Conservation (phyloP, 2,113 vertebrate genomes). For the Nipponia nippon region DNA sequence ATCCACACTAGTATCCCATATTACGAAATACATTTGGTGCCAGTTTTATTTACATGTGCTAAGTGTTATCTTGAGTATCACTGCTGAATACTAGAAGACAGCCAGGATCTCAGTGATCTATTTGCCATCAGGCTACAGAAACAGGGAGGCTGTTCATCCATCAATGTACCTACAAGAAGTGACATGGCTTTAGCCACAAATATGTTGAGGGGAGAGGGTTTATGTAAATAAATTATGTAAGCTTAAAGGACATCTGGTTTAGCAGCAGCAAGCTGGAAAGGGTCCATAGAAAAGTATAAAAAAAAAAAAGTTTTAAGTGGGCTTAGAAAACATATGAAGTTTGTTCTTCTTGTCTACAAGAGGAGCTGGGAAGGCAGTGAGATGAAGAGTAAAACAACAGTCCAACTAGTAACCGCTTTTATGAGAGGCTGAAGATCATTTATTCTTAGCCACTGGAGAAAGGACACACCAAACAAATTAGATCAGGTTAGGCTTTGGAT, state of each 20-base stretch:
- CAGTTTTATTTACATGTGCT: not conserved
- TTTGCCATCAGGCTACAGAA: not conserved
- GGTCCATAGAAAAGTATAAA: not conserved
- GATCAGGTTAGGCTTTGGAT: not conserved
- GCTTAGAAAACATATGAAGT: not conserved
- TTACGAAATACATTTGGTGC: not conserved
- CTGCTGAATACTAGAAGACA: not conserved
- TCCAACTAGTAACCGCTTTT: not conserved
- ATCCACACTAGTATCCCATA: not conserved
- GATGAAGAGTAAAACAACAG: not conserved
- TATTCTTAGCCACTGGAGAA: not conserved
- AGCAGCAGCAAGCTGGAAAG: not conserved
- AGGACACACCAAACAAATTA: not conserved
- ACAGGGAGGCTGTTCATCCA: not conserved
- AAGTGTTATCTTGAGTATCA: not conserved
- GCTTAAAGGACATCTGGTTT: not conserved
- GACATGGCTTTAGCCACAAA: not conserved
- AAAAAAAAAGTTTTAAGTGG: not conserved
- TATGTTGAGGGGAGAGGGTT: accelerated
- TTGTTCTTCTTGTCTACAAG: not conserved
- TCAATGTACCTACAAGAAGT: not conserved
- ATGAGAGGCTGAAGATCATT: not conserved
- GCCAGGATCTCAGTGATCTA: not conserved
- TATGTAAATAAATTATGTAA: not conserved
- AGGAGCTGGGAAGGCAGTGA: not conserved